Conservation (phyloP, 2,888 invertebrate species). For the Dryobotodes eremita region DNA sequence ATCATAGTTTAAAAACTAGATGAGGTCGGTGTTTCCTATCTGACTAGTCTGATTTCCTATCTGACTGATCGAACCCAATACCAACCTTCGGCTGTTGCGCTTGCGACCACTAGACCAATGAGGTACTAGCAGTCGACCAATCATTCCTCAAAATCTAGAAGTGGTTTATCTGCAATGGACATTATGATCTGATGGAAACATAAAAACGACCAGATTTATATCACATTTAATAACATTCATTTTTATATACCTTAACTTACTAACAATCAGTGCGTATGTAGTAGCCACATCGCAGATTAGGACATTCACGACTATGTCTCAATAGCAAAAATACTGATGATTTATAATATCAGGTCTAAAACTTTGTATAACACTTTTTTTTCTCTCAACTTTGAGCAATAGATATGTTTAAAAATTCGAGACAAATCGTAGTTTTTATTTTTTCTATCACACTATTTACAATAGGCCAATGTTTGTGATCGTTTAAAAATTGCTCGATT, state of each 20-base stretch:
- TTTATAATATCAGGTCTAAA: conserved; percentile 35
- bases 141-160: not conserved
- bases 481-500: not conserved
- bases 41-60: too few relatives aligned
- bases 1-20: too few relatives aligned
- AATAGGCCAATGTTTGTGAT: conserved; percentile 41
- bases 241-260: conserved; percentile 43
- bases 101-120: not conserved
- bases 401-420: conserved; percentile 11
- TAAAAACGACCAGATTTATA: conserved; percentile 25
- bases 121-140: not conserved
- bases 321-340: conserved; percentile 52
- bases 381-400: conserved; percentile 56
- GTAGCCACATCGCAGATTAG: conserved; percentile 62
- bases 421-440: not conserved
- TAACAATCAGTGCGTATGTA: conserved; percentile 58
- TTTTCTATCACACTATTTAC: not conserved
- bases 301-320: conserved; percentile 38
- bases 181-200: conserved; percentile 4
- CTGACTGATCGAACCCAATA: not conserved
- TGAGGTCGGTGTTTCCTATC: too few relatives aligned
- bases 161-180: not conserved
- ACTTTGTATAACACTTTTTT: conserved; percentile 32
- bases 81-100: not conserved
- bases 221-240: conserved; percentile 60